Evolutionary conservation across 1,140 invertebrate species (phyloP), one percentile per base, ranked within the genome.

Genomic region (Musca domestica): DNA sequence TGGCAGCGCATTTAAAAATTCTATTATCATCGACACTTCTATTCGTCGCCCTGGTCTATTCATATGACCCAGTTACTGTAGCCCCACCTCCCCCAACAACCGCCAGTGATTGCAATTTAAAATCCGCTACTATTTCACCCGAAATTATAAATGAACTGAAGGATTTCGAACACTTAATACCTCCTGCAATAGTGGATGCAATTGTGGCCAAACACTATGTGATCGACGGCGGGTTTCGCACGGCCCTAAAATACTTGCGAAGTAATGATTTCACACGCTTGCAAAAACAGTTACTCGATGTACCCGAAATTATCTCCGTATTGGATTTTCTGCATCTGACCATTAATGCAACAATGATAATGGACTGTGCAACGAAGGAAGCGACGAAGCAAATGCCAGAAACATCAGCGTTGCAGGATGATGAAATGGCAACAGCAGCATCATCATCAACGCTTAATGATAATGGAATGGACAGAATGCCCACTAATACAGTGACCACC

Each of bases 271-370:
- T 79, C 48, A 73, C 71, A 15, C 67, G 67, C 27, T 54, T 79
- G 22, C 63, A 68, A 17, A 67, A 66, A 6, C 71, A 41, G 46
- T 70, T 66, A 2, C 71, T 79, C 14, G 67, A 71, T 61, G 56
- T 79, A 34, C 77, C 77, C 22, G 77, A 79, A 47, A 70, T 79
- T 20, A 72, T 75, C 41, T 71, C 74, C 19, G 61, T 79, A 49
- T 73, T 79, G 17, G 75, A 75, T 20, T 79, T 70, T 70, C 58
- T 76, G 69, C 77, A 79, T 70, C 63, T 79, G 20, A 77, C 73
- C 27, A 74, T 70, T 20, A 76, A 72, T 67, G 64, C 64, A 15
- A 34, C 14, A 7, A 56, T 41, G 25, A 46, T 17, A 7, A 19
- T 4, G 4, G 49, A 25, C 25, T 58, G 25, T 58, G 54, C 22